Conservation (phyloP, 2,113 vertebrate species). For the Zosterops hypoxanthus region DNA sequence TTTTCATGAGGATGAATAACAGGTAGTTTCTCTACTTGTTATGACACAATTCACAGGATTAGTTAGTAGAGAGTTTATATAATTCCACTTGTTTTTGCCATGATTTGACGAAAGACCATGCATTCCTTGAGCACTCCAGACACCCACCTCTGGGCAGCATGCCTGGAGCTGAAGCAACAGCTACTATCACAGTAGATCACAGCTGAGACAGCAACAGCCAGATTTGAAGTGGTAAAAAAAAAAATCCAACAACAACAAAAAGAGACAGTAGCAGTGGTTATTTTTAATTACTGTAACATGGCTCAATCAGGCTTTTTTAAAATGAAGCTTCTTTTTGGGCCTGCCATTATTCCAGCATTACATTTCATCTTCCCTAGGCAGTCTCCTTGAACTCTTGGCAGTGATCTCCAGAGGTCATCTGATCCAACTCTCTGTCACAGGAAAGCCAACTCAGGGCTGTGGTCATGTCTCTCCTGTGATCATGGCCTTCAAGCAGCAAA, state of each 20-base stretch:
- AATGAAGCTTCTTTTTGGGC: neutral
- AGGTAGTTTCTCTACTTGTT: neutral
- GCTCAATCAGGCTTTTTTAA: neutral
- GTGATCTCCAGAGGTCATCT: neutral
- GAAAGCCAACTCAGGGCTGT: neutral
- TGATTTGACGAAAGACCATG: neutral
- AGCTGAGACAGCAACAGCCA: neutral
- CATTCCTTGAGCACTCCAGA: neutral
- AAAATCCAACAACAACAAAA: neutral
- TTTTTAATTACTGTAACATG: neutral
- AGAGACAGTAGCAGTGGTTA: neutral
- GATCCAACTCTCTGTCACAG: neutral
- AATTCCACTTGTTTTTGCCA: constrained; percentile 10
- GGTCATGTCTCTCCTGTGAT: neutral
- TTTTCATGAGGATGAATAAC: neutral
- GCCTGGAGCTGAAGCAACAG: constrained; percentile 15
- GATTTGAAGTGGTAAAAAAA: neutral
- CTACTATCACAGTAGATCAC: neutral
- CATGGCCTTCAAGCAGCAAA: neutral
- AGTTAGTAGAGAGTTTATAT: neutral
- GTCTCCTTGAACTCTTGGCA: neutral
- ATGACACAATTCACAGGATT: neutral
- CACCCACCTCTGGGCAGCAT: neutral
- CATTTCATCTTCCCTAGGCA: neutral
- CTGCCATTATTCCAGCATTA: neutral